Conservation (phyloP, 2,888 invertebrate genomes). For the Tipula lateralis region DNA sequence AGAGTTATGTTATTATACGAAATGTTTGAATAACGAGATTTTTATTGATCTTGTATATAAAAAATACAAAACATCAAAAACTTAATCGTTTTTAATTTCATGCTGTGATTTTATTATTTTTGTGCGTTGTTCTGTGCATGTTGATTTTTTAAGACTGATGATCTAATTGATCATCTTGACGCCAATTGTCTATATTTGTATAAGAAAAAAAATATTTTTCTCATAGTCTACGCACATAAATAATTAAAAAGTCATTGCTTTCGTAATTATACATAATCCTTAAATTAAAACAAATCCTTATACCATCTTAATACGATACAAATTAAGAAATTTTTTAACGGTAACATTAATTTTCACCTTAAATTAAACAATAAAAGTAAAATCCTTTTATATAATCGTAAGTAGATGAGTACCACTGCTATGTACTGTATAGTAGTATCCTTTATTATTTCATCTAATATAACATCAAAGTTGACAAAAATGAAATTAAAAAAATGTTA, state of each 20-base stretch:
- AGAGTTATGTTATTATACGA: not conserved
- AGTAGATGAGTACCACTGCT: not conserved
- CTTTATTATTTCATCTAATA: not conserved
- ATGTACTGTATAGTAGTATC: not conserved
- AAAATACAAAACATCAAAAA: not conserved
- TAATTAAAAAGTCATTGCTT: not conserved
- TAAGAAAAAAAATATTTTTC: not conserved
- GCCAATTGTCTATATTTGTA: not conserved
- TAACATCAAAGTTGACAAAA: not conserved
- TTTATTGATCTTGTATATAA: not conserved
- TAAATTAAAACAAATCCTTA: not conserved
- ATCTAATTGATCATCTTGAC: constrained; percentile 24
- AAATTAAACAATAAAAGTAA: not conserved
- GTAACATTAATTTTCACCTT: not conserved
- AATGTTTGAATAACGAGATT: constrained; percentile 1
- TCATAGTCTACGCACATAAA: not conserved
- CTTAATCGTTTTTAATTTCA: constrained; percentile 19
- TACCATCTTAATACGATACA: not conserved
- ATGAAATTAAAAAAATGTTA: not conserved
- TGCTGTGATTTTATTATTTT: constrained; percentile 19
- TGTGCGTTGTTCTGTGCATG: not conserved
- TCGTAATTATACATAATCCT: not conserved
- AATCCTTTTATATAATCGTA: not conserved
- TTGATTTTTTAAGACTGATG: constrained; percentile 11
- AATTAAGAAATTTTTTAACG: not conserved